Evolutionary conservation across 2,797 vertebrate species (phyloP).

Genomic region (Mus caroli): DNA sequence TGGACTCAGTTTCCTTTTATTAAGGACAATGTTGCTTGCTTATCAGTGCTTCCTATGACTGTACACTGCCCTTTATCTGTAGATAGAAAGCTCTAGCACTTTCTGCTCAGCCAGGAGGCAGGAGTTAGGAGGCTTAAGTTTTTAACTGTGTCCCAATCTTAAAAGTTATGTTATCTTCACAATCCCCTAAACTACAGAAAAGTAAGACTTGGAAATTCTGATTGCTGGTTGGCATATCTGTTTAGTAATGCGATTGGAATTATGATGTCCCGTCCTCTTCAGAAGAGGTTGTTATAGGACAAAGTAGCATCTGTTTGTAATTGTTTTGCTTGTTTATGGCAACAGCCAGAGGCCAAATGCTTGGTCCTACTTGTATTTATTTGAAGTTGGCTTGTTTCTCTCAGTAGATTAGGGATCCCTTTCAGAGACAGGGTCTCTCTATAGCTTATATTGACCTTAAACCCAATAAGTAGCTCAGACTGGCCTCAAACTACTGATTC

Average conservation of each 20-base stretch:
- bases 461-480: not conserved
- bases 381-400: constrained; percentile 30
- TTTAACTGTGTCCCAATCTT: not conserved
- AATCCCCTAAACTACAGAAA: constrained; percentile 30
- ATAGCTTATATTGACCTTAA: not conserved
- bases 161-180: constrained; percentile 25
- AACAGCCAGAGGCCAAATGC: constrained; percentile 4
- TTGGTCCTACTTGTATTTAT: not conserved
- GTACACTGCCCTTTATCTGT: not conserved
- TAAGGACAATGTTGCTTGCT: constrained; percentile 22
- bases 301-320: constrained; percentile 20
- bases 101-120: not conserved
- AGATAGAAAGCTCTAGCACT: constrained; percentile 35
- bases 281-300: constrained; percentile 14
- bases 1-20: not conserved
- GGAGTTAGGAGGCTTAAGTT: not conserved
- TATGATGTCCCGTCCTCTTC: not conserved
- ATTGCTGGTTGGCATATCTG: constrained; percentile 33
- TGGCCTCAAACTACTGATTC: not conserved
- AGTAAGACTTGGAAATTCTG: constrained; percentile 29
- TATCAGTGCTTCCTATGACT: not conserved
- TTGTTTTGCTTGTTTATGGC: constrained; percentile 43
- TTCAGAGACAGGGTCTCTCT: not conserved
- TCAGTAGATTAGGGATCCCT: not conserved
- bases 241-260: constrained; percentile 10